Conservation (phyloP, 2,113 vertebrate genomes). For the Myiozetetes cayanensis region DNA sequence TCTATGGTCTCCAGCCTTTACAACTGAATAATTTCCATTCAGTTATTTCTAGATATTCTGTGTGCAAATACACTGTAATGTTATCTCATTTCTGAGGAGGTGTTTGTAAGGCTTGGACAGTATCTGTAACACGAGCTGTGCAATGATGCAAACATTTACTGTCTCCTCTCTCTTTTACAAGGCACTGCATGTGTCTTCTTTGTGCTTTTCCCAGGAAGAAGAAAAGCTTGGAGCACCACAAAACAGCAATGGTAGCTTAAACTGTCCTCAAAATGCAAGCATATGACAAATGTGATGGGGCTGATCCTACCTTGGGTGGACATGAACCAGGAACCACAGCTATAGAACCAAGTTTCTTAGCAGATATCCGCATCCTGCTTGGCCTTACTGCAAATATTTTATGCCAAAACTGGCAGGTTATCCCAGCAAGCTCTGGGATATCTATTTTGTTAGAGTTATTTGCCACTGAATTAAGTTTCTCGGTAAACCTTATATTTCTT, state of each 20-base stretch:
- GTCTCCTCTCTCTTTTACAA: not conserved
- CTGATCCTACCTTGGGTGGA: not conserved
- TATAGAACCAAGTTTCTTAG: not conserved
- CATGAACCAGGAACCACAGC: not conserved
- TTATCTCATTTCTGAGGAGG: not conserved
- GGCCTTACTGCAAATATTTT: not conserved
- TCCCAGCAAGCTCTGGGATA: not conserved
- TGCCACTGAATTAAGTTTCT: slow-evolving; percentile 26
- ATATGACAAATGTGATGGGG: accelerated
- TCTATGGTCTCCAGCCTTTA: not conserved
- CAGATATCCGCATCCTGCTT: not conserved
- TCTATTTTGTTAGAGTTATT: not conserved
- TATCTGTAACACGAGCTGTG: accelerated
- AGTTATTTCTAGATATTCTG: not conserved
- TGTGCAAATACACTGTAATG: not conserved
- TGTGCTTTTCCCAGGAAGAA: accelerated
- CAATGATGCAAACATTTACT: not conserved
- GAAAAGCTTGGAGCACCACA: not conserved
- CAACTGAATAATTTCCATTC: not conserved
- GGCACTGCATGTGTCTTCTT: accelerated
- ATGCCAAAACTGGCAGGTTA: not conserved
- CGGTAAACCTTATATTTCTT: slow-evolving; percentile 35
- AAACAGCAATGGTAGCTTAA: not conserved
- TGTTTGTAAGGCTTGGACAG: not conserved
- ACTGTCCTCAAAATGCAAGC: not conserved